A percentile compares a stretch with the other conserved stretches of the same genome.
Conservation (phyloP, 1,140 invertebrate genomes). For the Acromyrmex heyeri region DNA sequence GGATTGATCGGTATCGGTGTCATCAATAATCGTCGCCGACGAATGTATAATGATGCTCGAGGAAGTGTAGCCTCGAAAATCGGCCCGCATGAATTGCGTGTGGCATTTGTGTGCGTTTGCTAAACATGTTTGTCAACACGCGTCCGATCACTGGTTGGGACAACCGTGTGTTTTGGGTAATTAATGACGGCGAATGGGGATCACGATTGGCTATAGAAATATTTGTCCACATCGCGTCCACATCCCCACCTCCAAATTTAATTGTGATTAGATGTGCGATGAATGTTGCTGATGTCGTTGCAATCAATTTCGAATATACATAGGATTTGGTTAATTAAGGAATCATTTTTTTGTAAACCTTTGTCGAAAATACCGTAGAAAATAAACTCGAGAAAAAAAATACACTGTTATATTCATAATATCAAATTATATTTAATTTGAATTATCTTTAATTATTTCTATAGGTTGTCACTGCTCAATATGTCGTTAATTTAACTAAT, state of each 20-base stretch:
- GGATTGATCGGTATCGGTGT: slow-evolving; percentile 67
- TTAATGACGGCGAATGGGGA: slow-evolving; percentile 46
- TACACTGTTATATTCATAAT: too few species aligned
- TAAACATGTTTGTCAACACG: slow-evolving; percentile 49
- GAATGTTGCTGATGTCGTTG: neutral
- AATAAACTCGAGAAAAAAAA: neutral
- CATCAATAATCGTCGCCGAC: slow-evolving; percentile 65
- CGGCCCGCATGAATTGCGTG: slow-evolving; percentile 40
- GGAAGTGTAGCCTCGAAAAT: slow-evolving; percentile 56
- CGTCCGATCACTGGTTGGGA: slow-evolving; percentile 32
- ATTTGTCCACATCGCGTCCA: slow-evolving; percentile 15
- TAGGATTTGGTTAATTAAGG: neutral
- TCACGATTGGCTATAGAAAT: slow-evolving; percentile 48
- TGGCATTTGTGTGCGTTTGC: slow-evolving; percentile 13
- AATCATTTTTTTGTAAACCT: neutral
- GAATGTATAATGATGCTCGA: slow-evolving; percentile 66
- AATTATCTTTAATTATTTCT: too few species aligned
- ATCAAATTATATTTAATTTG: too few species aligned
- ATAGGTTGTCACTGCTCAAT: too few species aligned
- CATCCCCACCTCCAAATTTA: neutral
- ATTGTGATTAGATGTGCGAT: slow-evolving; percentile 45
- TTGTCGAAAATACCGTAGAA: neutral
- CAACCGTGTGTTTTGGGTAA: slow-evolving; percentile 53
- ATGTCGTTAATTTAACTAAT: too few species aligned
- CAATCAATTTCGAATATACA: neutral